Evolutionary conservation across 2,113 vertebrate genomes (phyloP).

Genomic region (human): GRCh38 chr3:52463501-52464000

Average conservation of each 20-base stretch:
- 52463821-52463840: neutral
- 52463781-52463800: neutral
- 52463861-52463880: neutral
- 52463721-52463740: neutral
- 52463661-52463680: neutral
- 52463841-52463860: neutral
- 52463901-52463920: no score
- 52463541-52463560: neutral
- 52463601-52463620: neutral
- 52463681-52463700: neutral
- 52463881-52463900: neutral
- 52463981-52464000: no score
- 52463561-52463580: neutral
- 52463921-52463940: no score
- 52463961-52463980: no score
- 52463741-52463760: neutral
- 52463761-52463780: neutral
- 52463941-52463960: no score
- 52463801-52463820: neutral
- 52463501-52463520: slow-evolving; percentile 16
- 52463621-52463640: neutral
- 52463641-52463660: neutral
- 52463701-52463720: neutral
- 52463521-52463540: neutral
- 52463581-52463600: neutral